Evolutionary conservation across 2,113 vertebrate species (phyloP).

Genomic region (Lanius collurio): DNA sequence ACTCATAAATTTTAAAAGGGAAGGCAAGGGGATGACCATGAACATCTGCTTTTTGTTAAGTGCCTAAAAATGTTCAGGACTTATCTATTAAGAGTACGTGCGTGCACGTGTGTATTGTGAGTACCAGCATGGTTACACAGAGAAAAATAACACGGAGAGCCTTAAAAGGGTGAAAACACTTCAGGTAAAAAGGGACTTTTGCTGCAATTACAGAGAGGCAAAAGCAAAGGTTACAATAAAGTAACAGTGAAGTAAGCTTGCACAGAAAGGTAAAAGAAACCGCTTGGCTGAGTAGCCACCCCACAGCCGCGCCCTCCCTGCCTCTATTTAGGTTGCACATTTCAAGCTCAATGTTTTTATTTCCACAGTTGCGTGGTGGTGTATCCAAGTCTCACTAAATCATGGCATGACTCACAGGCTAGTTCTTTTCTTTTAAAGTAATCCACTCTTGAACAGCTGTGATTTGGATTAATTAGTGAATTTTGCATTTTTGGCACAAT

Average conservation of each 20-base stretch:
- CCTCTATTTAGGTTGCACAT: neutral
- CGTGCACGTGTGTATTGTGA: neutral
- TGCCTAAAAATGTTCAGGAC: neutral
- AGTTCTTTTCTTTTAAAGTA: neutral
- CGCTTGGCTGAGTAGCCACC: neutral
- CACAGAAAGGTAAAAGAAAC: neutral
- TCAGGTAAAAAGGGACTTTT: neutral
- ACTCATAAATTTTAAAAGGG: neutral
- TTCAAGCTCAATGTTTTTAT: neutral
- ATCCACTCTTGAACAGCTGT: neutral
- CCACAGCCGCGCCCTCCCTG: neutral
- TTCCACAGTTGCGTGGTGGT: neutral
- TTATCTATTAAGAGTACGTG: neutral
- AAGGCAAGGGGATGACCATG: neutral
- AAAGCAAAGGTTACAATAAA: neutral
- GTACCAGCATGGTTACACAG: neutral
- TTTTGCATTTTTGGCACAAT: conserved; percentile 6
- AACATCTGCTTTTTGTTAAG: conserved; percentile 21
- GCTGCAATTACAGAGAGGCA: neutral
- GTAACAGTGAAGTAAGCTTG: neutral
- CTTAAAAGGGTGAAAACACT: neutral
- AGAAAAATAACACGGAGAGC: neutral
- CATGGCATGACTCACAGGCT: neutral
- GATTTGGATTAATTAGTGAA: conserved; percentile 9
- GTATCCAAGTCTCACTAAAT: neutral